Evolutionary conservation across 2,888 invertebrate species (phyloP).

Genomic region (Conops quadrifasciatus): DNA sequence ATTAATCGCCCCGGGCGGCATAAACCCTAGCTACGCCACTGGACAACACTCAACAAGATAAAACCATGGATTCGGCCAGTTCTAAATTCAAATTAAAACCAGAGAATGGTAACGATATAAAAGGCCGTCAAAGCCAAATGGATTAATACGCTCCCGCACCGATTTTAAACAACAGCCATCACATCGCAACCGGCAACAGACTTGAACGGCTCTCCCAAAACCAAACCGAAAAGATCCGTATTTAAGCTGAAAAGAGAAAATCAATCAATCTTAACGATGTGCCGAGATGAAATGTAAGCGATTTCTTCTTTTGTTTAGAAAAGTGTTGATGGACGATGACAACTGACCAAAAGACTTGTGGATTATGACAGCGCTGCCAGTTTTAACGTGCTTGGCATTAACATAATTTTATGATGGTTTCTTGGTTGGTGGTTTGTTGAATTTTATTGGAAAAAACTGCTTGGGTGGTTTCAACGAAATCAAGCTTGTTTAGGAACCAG

Average conservation of each 20-base stretch:
- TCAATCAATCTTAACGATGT: slow-evolving; percentile 35
- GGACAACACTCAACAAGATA: not conserved
- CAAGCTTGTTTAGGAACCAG: too few species aligned
- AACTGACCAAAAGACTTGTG: slow-evolving; percentile 15
- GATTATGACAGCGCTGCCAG: slow-evolving; percentile 4
- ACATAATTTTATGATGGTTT: slow-evolving; percentile 54
- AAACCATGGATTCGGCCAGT: not conserved
- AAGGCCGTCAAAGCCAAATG: slow-evolving; percentile 10
- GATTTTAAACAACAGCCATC: not conserved
- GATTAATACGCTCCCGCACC: not conserved
- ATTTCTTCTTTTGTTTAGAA: not conserved
- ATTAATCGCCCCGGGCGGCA: too few species aligned
- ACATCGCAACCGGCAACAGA: not conserved
- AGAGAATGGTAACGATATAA: slow-evolving; percentile 21
- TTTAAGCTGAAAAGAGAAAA: slow-evolving; percentile 5
- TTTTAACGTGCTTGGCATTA: slow-evolving; percentile 43
- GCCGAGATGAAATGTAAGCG: slow-evolving; percentile 29
- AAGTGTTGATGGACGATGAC: slow-evolving; percentile 22
- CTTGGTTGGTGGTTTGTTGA: not conserved
- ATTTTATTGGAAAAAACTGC: slow-evolving; percentile 37
- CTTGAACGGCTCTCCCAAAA: not conserved
- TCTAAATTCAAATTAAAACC: slow-evolving; percentile 11
- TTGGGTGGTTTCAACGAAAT: slow-evolving; percentile 44
- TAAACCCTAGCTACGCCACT: too few species aligned
- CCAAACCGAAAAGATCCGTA: slow-evolving; percentile 1